phyloP scores from a whole-genome alignment of 2,888 invertebrate genomes.

The Drosophila pseudotakahashii region DNA sequence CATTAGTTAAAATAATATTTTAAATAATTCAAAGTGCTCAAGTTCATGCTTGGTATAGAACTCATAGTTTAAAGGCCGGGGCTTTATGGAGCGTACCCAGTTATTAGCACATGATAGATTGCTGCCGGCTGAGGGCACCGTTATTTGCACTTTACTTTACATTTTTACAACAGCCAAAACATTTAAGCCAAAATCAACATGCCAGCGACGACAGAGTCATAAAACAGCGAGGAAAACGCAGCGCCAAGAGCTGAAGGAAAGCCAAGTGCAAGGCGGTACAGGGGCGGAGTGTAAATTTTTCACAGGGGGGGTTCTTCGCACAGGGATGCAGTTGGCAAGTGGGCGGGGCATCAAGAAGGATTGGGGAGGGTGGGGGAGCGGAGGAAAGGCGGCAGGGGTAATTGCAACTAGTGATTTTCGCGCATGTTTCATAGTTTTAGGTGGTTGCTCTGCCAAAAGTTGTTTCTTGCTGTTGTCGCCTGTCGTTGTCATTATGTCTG shows the following conservation, averaged over 20 bases:
- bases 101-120: constrained; percentile 76
- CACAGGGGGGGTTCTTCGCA: neutral
- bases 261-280: constrained; percentile 2
- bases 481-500: constrained; percentile 66
- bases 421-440: constrained; percentile 72
- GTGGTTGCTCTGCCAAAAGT: constrained; percentile 43
- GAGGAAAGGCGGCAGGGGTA: constrained; percentile 20
- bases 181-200: constrained; percentile 78
- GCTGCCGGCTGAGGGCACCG: constrained; percentile 66
- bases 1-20: too few species aligned
- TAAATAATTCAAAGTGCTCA: neutral
- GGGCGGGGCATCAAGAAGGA: constrained; percentile 23
- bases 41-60: constrained; percentile 2
- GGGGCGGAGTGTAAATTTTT: neutral
- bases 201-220: constrained; percentile 50
- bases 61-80: constrained; percentile 6
- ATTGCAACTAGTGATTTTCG: constrained; percentile 71
- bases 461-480: constrained; percentile 48
- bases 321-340: constrained; percentile 25
- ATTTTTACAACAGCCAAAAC: constrained; percentile 76
- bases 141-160: constrained; percentile 77
- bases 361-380: neutral
- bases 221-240: constrained; percentile 37
- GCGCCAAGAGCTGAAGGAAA: constrained; percentile 20
- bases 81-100: constrained; percentile 43